A percentile compares a stretch with the other conserved stretches of the same genome.
Conservation (phyloP, 2,888 invertebrate genomes). For the Willowsia nigromaculata region DNA sequence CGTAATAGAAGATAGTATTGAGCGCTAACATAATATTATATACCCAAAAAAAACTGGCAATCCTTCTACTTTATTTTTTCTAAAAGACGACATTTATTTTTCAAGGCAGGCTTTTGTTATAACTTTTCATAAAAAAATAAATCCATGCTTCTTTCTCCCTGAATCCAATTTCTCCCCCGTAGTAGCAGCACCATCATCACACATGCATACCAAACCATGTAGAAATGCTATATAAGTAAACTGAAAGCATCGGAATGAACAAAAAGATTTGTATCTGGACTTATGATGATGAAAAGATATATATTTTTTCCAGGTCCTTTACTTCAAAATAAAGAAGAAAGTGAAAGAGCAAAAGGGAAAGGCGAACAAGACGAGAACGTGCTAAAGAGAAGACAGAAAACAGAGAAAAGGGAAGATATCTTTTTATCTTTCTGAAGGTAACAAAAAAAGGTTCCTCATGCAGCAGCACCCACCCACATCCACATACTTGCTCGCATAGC, state of each 20-base stretch:
- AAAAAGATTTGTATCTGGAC: neutral
- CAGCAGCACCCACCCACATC: neutral
- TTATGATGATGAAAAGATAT: neutral
- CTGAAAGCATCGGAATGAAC: neutral
- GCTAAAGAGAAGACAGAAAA: neutral
- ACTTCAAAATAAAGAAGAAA: neutral
- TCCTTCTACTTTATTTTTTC: neutral
- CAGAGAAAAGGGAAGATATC: neutral
- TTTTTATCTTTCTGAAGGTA: no score
- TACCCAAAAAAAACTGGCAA: no score
- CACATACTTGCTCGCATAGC: no score
- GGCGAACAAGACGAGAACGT: neutral
- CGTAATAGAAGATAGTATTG: neutral
- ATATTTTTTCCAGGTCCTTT: neutral
- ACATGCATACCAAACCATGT: neutral
- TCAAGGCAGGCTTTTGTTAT: neutral
- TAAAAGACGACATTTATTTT: neutral
- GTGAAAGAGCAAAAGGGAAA: neutral
- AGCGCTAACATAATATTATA: no score
- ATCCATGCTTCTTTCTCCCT: neutral
- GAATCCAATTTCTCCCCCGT: neutral
- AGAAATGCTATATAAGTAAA: neutral
- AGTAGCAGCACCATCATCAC: no score
- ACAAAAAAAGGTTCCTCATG: no score
- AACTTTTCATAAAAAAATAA: conserved; percentile 10